These are phyloP conservation scores for Canis aureus DNA, from an alignment of 2,113 vertebrate genomes.

Conservation along the genomic window DNA sequence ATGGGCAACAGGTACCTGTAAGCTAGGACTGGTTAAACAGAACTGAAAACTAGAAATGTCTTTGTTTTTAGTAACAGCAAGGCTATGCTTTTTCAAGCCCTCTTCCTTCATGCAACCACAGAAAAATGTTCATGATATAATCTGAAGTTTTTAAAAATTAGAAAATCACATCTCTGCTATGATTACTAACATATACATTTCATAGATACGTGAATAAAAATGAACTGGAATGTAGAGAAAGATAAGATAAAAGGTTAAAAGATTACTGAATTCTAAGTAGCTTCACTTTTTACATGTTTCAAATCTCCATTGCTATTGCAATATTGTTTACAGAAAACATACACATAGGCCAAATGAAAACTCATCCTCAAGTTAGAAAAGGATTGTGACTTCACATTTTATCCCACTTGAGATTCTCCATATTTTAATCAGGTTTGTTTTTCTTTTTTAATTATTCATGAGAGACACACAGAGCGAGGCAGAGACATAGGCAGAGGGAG, in stretches of 20 bases:
- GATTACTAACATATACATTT: background rate
- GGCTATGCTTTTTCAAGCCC: background rate
- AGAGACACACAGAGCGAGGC: too few relatives aligned
- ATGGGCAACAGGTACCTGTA: background rate
- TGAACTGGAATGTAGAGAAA: background rate
- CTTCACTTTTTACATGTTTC: background rate
- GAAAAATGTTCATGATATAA: constrained; percentile 15
- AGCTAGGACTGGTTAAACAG: background rate
- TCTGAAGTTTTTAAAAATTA: background rate
- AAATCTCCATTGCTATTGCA: background rate
- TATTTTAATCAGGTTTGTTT: background rate
- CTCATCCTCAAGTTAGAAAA: background rate
- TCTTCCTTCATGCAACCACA: background rate
- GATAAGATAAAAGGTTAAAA: background rate
- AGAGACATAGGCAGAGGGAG: too few relatives aligned
- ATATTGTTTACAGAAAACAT: background rate
- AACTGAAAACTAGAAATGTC: background rate
- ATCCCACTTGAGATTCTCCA: background rate
- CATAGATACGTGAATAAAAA: background rate
- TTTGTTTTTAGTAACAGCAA: background rate
- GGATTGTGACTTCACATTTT: background rate
- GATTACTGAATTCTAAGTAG: background rate
- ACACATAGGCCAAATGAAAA: background rate
- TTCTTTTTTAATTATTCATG: too few relatives aligned
- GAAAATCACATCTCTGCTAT: background rate